Percentiles rank a stretch among this genome's conserved stretches.
These are phyloP conservation scores for Labeo calbasu DNA, from an alignment of 2,797 vertebrate species.

Conservation along the genomic window DNA sequence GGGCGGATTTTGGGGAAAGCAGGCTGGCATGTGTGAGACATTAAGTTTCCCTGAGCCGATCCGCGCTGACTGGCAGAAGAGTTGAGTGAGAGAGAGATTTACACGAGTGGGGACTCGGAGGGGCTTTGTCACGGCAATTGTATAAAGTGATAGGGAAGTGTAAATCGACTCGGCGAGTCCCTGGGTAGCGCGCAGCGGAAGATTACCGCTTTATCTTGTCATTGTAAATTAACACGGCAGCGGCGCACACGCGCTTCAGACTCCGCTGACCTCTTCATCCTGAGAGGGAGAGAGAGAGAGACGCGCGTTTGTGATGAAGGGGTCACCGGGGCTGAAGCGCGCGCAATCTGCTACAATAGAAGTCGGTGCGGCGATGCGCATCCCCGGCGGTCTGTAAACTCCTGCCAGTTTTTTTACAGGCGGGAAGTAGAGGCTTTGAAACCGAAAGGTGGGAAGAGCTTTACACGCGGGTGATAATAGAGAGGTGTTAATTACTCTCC, in stretches of 20 bases:
- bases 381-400: neutral
- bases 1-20: constrained; percentile 53
- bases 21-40: constrained; percentile 68
- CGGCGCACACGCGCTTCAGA: constrained; percentile 75
- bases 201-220: constrained; percentile 99
- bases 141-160: constrained; percentile 83
- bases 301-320: constrained; percentile 83
- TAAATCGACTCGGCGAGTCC: constrained; percentile 82
- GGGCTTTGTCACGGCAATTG: constrained; percentile 86
- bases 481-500: constrained; percentile 72
- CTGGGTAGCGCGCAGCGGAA: constrained; percentile 76
- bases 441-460: constrained; percentile 64
- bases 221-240: constrained; percentile 91
- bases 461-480: constrained; percentile 73
- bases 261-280: constrained; percentile 93
- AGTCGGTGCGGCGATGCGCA: neutral
- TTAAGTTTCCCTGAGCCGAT: constrained; percentile 71
- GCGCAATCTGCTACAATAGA: constrained; percentile 65
- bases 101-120: constrained; percentile 78
- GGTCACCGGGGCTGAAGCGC: constrained; percentile 86
- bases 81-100: constrained; percentile 78
- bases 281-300: constrained; percentile 72
- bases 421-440: constrained; percentile 62
- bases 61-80: constrained; percentile 73
- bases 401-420: constrained; percentile 40